These are phyloP conservation scores for Nymphalis io DNA, from an alignment of 1,140 invertebrate genomes.

Conservation along the genomic window DNA sequence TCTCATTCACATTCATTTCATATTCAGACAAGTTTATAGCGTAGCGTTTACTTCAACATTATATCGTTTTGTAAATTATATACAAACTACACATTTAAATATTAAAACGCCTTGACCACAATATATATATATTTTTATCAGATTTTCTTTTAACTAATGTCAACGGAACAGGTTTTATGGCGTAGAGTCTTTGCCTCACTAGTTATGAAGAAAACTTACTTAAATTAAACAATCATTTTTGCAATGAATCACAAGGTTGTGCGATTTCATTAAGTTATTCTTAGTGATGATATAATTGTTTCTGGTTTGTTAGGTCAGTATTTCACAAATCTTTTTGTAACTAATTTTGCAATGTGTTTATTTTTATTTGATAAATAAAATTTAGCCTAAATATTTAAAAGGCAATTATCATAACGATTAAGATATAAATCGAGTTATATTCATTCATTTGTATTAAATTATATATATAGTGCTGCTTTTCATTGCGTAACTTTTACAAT, in stretches of 20 bases:
- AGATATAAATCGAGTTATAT: too few species aligned
- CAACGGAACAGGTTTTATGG: too few species aligned
- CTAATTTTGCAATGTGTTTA: conserved; percentile 4
- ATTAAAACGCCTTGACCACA: background rate
- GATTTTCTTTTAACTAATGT: too few species aligned
- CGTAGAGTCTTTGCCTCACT: too few species aligned
- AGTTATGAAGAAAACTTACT: too few species aligned
- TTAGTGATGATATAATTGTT: conserved; percentile 2
- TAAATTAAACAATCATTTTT: background rate
- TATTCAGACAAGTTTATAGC: background rate
- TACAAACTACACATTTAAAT: background rate
- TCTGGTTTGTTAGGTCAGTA: conserved; percentile 9
- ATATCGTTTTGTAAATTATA: background rate
- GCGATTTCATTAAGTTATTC: background rate
- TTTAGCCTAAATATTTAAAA: background rate
- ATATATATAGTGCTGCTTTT: too few species aligned
- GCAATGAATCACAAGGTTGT: background rate
- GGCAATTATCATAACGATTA: too few species aligned
- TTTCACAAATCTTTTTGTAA: conserved; percentile 9
- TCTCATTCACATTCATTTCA: background rate
- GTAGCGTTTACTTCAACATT: background rate
- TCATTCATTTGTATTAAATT: too few species aligned
- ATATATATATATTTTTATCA: too few species aligned
- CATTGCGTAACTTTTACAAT: too few species aligned
- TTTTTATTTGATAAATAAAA: background rate